These are phyloP conservation scores for Shargacucullia verbasci DNA, from an alignment of 2,888 invertebrate genomes.

Conservation along the genomic window DNA sequence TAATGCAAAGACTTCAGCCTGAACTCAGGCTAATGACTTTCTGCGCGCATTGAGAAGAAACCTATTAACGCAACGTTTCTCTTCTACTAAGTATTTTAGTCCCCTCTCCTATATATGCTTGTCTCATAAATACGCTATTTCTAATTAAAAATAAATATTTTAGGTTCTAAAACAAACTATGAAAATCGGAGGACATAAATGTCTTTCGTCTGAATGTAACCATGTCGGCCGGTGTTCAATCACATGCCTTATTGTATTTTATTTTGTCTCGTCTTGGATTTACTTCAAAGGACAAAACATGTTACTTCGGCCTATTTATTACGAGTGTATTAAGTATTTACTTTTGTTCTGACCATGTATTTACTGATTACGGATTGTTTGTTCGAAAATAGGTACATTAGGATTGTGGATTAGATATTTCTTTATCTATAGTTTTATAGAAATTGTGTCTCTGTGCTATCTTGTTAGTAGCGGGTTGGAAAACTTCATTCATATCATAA, in stretches of 20 bases:
- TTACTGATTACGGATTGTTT: constrained; percentile 4
- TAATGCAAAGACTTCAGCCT: too few relatives aligned
- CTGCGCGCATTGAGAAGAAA: too few relatives aligned
- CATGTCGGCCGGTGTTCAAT: constrained; percentile 62
- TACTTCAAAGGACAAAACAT: constrained; percentile 60
- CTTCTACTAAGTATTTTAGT: too few relatives aligned
- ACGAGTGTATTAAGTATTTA: constrained; percentile 37
- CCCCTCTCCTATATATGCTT: too few relatives aligned
- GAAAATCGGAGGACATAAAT: constrained; percentile 48
- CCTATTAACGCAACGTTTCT: too few relatives aligned
- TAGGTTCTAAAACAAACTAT: too few relatives aligned
- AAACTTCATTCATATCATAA: too few relatives aligned
- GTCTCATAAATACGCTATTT: too few relatives aligned
- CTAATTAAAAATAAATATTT: too few relatives aligned
- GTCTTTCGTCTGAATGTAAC: constrained; percentile 47
- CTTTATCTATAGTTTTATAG: neutral
- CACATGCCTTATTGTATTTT: constrained; percentile 66
- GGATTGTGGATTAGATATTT: constrained; percentile 1
- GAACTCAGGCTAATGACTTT: too few relatives aligned
- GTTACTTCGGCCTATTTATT: constrained; percentile 47
- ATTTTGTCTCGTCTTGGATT: constrained; percentile 60
- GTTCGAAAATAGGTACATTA: constrained; percentile 3
- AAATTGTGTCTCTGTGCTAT: neutral
- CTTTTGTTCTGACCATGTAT: constrained; percentile 21
- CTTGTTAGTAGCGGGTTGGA: too few relatives aligned